Percentiles rank a stretch among this genome's conserved stretches.
phyloP scores from a whole-genome alignment of 2,888 invertebrate genomes.

The Timema cristinae region DNA sequence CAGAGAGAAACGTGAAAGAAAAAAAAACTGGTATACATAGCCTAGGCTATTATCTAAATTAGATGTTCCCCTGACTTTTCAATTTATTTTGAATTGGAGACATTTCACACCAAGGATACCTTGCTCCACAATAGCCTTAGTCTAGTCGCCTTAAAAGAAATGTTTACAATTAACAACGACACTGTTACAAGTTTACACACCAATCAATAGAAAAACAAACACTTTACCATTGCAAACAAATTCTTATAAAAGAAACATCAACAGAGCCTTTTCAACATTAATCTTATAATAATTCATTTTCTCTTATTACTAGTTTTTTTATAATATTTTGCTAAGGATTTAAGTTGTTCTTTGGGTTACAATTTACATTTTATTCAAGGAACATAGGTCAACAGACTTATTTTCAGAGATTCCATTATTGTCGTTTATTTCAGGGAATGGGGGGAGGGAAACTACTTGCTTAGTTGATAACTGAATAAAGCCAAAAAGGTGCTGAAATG shows the following conservation, averaged over 20 bases:
- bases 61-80: constrained; percentile 28
- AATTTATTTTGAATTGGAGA: constrained; percentile 24
- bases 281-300: not conserved
- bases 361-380: no score
- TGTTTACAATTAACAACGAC: not conserved
- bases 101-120: constrained; percentile 33
- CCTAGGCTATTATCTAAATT: constrained; percentile 28
- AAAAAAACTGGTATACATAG: constrained; percentile 27
- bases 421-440: constrained; percentile 8
- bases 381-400: constrained; percentile 3
- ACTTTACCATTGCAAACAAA: not conserved
- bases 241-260: not conserved
- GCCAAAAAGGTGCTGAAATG: no score
- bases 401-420: not conserved
- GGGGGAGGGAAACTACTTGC: not conserved
- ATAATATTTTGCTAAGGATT: not conserved
- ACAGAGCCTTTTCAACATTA: not conserved
- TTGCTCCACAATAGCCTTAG: constrained; percentile 19
- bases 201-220: no score
- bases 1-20: constrained; percentile 29
- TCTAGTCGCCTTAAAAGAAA: constrained; percentile 10
- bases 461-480: no score
- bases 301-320: not conserved
- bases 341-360: no score
- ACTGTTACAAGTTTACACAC: no score